Evolutionary conservation across 2,888 invertebrate genomes (phyloP).

Genomic region (Torymus aiolomorphi): DNA sequence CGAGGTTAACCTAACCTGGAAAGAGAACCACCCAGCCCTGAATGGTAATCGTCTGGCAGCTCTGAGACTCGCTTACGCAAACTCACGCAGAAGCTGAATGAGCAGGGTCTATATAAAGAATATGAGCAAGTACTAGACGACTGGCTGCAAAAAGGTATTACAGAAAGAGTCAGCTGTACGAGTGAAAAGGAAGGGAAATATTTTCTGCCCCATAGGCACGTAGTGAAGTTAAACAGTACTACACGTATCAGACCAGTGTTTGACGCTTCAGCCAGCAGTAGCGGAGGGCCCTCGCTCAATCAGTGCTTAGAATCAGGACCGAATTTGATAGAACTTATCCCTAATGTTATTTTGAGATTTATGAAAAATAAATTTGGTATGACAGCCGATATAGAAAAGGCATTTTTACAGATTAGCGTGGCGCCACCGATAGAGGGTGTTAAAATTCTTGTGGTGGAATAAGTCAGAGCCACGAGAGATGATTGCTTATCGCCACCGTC

Average conservation of each 20-base stretch:
- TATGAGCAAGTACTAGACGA: no score
- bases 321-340: constrained; percentile 59
- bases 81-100: no score
- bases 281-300: no score
- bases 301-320: constrained; percentile 58
- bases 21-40: no score
- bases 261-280: no score
- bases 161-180: no score
- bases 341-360: constrained; percentile 56
- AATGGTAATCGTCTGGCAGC: no score
- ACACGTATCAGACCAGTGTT: constrained; percentile 61
- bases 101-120: no score
- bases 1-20: no score
- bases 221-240: constrained; percentile 53
- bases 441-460: constrained; percentile 61
- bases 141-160: no score
- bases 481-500: constrained; percentile 51
- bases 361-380: constrained; percentile 53
- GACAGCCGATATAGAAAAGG: constrained; percentile 58
- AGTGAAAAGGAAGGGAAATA: background rate
- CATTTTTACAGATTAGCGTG: no score
- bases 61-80: no score
- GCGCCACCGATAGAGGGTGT: constrained; percentile 45
- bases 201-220: constrained; percentile 25
- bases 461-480: constrained; percentile 29